These are phyloP conservation scores for Plestiodon gilberti DNA, from an alignment of 2,113 vertebrate genomes.

Conservation along the genomic window DNA sequence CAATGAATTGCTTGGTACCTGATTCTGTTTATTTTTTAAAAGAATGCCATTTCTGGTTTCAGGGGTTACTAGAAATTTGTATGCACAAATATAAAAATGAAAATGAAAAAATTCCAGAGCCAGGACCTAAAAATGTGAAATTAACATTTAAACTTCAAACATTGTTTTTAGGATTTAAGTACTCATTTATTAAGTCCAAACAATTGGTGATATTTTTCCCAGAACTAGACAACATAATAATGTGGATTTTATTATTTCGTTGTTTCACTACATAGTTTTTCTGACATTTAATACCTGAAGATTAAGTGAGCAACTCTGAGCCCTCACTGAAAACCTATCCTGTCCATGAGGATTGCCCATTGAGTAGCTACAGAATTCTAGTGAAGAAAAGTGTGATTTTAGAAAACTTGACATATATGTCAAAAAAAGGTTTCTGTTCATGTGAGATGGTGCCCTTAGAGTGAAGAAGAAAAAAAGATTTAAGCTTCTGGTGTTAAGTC, in stretches of 20 bases:
- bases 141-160: too few species aligned
- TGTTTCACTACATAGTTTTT: background rate
- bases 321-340: constrained; percentile 7
- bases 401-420: constrained; percentile 51
- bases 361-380: constrained; percentile 5
- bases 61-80: too few species aligned
- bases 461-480: constrained; percentile 25
- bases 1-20: background rate
- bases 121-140: background rate
- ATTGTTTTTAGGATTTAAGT: too few species aligned
- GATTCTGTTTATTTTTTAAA: background rate
- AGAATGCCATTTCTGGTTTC: background rate
- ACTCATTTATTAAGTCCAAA: background rate
- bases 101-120: too few species aligned
- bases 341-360: constrained; percentile 32
- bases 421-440: constrained; percentile 46
- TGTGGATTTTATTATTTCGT: background rate
- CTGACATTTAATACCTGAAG: background rate
- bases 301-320: background rate
- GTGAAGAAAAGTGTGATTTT: constrained; percentile 39
- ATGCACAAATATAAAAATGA: background rate
- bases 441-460: constrained; percentile 25
- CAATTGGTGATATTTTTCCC: background rate
- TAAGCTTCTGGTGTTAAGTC: constrained; percentile 6
- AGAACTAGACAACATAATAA: background rate